Evolutionary conservation across 2,113 vertebrate species (phyloP).

Genomic region (Sapajus apella): DNA sequence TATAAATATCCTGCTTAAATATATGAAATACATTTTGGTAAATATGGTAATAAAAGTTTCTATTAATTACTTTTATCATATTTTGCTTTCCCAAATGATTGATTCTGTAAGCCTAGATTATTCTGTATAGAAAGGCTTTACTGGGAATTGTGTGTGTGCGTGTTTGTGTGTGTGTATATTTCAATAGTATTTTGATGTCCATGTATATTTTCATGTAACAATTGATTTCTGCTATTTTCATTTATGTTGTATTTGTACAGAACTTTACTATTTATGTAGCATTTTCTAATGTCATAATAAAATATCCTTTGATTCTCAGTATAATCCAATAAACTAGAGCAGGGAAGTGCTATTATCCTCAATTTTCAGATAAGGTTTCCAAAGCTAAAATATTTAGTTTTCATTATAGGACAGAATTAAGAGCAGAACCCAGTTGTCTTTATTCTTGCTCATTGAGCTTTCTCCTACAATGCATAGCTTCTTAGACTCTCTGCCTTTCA

Average conservation of each 20-base stretch:
- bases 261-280: neutral
- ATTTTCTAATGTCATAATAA: neutral
- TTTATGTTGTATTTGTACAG: neutral
- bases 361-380: neutral
- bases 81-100: slow-evolving; percentile 2
- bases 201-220: neutral
- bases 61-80: neutral
- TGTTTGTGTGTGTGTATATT: neutral
- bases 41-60: neutral
- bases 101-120: neutral
- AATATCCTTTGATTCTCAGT: neutral
- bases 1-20: neutral
- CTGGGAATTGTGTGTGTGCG: neutral
- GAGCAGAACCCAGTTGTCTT: neutral
- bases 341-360: neutral
- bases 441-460: neutral
- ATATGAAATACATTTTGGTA: neutral
- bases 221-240: neutral
- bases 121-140: neutral
- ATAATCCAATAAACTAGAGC: neutral
- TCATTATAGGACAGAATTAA: neutral
- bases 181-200: neutral
- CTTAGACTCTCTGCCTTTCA: neutral
- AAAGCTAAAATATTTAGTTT: neutral
- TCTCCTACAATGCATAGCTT: neutral